phyloP scores from a whole-genome alignment of 2,797 vertebrate species.

The Potorous gilbertii region DNA sequence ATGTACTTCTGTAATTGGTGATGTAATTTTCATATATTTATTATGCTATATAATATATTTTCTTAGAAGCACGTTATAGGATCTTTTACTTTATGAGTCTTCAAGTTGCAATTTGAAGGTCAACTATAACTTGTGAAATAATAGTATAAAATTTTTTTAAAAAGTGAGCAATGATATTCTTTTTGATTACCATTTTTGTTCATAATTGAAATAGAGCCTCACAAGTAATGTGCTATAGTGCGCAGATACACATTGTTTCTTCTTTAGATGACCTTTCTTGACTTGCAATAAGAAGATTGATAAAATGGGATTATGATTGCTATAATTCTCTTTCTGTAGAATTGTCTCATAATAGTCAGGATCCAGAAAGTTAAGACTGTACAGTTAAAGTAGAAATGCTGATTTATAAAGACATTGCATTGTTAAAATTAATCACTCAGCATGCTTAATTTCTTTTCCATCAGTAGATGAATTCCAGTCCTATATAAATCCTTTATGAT shows the following conservation, averaged over 20 bases:
- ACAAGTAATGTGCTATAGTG: background rate
- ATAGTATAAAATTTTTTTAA: constrained; percentile 14
- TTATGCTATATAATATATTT: background rate
- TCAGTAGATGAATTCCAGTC: background rate
- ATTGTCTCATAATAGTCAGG: constrained; percentile 1
- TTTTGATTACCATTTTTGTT: constrained; percentile 34
- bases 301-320: background rate
- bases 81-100: constrained; percentile 31
- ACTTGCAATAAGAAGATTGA: constrained; percentile 30
- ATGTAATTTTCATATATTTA: constrained; percentile 43
- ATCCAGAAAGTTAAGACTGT: constrained; percentile 5
- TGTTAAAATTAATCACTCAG: background rate
- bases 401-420: background rate
- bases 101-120: background rate
- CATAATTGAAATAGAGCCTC: constrained; percentile 35
- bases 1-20: background rate
- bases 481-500: constrained; percentile 10
- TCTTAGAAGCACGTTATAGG: background rate
- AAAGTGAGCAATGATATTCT: background rate
- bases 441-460: no score
- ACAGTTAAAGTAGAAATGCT: background rate
- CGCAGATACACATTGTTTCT: background rate
- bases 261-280: background rate
- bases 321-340: constrained; percentile 28
- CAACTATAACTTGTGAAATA: constrained; percentile 4